Conservation (phyloP, 2,888 invertebrate genomes). For the Nesidiocoris tenuis region DNA sequence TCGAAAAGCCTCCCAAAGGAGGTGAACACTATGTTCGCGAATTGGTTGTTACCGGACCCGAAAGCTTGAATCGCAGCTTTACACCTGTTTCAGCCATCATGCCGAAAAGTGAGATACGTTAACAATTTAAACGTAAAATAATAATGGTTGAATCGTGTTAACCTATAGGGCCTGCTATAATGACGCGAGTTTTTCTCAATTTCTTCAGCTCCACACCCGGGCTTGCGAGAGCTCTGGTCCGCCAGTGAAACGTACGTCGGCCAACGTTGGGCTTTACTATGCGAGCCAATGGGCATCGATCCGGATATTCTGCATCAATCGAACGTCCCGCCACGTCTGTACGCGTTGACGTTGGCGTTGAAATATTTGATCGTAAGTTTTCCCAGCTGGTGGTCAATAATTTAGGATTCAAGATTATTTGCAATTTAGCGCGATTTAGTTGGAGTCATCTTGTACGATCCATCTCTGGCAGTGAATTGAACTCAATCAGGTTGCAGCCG, state of each 20-base stretch:
- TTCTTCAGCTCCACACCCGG: background rate
- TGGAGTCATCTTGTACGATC: no score
- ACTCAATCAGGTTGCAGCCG: no score
- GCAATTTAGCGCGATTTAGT: no score
- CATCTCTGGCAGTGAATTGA: no score
- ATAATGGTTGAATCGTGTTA: no score
- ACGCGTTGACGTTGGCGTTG: background rate
- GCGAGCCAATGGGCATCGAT: background rate
- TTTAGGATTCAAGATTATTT: no score
- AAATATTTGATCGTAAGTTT: background rate
- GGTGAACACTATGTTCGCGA: background rate
- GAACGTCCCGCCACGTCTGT: background rate
- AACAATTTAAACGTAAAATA: no score
- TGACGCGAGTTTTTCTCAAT: no score
- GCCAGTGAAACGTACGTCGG: background rate
- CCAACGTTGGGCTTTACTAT: background rate
- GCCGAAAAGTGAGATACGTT: background rate
- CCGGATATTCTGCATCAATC: background rate
- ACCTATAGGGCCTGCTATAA: no score
- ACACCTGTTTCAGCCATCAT: background rate
- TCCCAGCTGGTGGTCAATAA: no score
- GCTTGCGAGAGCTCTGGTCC: background rate
- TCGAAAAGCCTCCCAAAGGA: background rate
- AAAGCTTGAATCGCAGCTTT: background rate
- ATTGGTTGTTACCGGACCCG: background rate